phyloP scores from a whole-genome alignment of 2,113 vertebrate species.

The Coryphaenoides rupestris region DNA sequence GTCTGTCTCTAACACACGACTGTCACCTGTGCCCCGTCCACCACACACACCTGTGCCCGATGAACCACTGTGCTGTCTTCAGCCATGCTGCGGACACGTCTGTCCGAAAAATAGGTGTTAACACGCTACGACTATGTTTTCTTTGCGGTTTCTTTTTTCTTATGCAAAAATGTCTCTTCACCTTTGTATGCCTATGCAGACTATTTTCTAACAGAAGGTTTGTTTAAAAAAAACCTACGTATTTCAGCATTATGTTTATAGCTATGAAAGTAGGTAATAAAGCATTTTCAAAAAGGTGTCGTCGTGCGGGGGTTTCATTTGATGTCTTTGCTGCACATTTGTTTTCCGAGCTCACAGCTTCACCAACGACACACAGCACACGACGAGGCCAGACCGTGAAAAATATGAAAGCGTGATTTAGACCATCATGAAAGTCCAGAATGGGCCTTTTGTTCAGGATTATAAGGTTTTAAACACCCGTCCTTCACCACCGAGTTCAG shows the following conservation, averaged over 20 bases:
- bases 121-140: slow-evolving; percentile 48
- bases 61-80: slow-evolving; percentile 17
- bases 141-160: slow-evolving; percentile 43
- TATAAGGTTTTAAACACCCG: too few relatives aligned
- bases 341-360: too few relatives aligned
- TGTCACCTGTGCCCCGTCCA: too few relatives aligned
- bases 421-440: too few relatives aligned
- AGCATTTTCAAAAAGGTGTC: slow-evolving; percentile 70
- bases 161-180: slow-evolving; percentile 57
- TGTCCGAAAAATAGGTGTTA: slow-evolving; percentile 46
- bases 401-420: too few relatives aligned
- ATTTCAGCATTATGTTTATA: slow-evolving; percentile 75
- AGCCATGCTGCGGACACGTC: slow-evolving; percentile 29
- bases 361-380: too few relatives aligned
- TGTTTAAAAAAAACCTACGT: slow-evolving; percentile 49
- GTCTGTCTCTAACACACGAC: too few relatives aligned
- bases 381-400: too few relatives aligned
- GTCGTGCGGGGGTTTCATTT: neutral
- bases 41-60: too few relatives aligned
- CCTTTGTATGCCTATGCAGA: slow-evolving; percentile 58
- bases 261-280: slow-evolving; percentile 72
- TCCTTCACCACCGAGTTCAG: too few relatives aligned
- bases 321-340: too few relatives aligned
- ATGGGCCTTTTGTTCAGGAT: too few relatives aligned
- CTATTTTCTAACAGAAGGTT: slow-evolving; percentile 68